Percentiles rank a stretch among this genome's conserved stretches.
These are phyloP conservation scores for Tipula confusa DNA, from an alignment of 2,888 invertebrate species.

Conservation along the genomic window DNA sequence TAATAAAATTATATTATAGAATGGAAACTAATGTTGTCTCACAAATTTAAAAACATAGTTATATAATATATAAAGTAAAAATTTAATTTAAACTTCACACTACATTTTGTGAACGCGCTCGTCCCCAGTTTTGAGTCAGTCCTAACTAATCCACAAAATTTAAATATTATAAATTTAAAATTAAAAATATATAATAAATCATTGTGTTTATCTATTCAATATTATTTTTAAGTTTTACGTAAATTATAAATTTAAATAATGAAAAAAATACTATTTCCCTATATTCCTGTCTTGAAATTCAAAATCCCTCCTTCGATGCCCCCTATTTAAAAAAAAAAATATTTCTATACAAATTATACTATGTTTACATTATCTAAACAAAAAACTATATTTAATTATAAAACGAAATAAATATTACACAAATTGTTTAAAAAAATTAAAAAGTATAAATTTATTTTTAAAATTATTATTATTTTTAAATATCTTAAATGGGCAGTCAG, in stretches of 20 bases:
- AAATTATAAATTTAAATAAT: background rate
- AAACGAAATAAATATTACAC: conserved; percentile 3
- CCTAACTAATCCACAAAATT: background rate
- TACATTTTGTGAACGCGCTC: background rate
- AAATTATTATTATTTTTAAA: background rate
- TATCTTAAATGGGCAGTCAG: conserved; percentile 40
- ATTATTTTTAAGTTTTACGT: conserved; percentile 13
- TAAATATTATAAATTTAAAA: conserved; percentile 21
- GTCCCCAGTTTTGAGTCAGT: background rate
- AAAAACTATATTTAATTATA: conserved; percentile 21
- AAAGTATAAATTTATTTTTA: conserved; percentile 34
- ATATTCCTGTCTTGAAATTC: no score
- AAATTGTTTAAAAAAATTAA: conserved; percentile 32
- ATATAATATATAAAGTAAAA: background rate
- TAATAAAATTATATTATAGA: background rate
- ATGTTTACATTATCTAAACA: background rate
- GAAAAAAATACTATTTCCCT: background rate
- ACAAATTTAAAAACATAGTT: background rate
- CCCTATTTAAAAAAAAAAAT: background rate
- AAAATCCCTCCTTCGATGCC: background rate
- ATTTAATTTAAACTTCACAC: background rate
- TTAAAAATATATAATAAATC: background rate
- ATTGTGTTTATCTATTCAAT: background rate
- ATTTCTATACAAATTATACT: background rate
- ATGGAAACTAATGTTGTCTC: background rate